A percentile compares a stretch with the other conserved stretches of the same genome.
phyloP scores from a whole-genome alignment of 2,888 invertebrate genomes.

The Crossocerus cetratus region DNA sequence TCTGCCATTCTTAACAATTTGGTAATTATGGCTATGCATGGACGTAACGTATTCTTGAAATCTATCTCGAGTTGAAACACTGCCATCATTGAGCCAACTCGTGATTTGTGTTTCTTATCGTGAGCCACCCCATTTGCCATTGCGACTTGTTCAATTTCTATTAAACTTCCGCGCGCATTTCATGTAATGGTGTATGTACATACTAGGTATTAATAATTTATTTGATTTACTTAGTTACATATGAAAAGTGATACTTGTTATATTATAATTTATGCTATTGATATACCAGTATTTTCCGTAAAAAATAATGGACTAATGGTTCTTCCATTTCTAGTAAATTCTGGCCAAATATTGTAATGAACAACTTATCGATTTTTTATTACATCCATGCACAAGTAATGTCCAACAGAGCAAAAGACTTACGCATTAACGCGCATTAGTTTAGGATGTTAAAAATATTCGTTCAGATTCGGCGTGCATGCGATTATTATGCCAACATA shows the following conservation, averaged over 20 bases:
- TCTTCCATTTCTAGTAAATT: constrained; percentile 29
- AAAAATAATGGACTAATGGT: constrained; percentile 24
- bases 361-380: constrained; percentile 36
- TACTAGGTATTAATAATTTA: constrained; percentile 52
- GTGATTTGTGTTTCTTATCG: constrained; percentile 21
- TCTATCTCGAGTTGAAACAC: too few relatives aligned
- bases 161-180: constrained; percentile 21
- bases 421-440: constrained; percentile 22
- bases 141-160: constrained; percentile 29
- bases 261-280: constrained; percentile 36
- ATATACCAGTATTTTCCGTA: constrained; percentile 39
- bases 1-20: too few relatives aligned
- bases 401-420: constrained; percentile 25
- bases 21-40: too few relatives aligned
- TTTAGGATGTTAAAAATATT: constrained; percentile 12
- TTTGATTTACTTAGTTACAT: constrained; percentile 37
- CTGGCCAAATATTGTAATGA: constrained; percentile 43
- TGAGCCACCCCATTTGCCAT: constrained; percentile 17
- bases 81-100: constrained; percentile 5
- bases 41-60: too few relatives aligned
- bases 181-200: constrained; percentile 40
- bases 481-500: constrained; percentile 4
- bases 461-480: constrained; percentile 8
- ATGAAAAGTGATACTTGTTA: constrained; percentile 48
- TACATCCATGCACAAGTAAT: constrained; percentile 39